Percentiles rank a stretch among this genome's conserved stretches.
phyloP scores from a whole-genome alignment of 2,797 vertebrate genomes.

The Rhincodon typus region DNA sequence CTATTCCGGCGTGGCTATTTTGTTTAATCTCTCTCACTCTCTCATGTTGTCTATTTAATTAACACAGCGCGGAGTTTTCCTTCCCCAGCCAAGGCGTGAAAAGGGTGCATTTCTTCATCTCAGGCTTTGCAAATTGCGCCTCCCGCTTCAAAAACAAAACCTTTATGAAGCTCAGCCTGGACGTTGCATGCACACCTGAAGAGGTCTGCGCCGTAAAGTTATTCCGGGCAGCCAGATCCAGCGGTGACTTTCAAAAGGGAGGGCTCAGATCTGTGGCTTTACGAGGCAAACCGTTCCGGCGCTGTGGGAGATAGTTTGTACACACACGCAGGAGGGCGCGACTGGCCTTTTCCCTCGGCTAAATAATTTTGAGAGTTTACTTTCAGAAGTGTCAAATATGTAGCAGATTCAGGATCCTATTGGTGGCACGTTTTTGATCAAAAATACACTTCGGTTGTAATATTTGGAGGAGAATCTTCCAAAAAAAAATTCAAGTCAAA shows the following conservation, averaged over 20 bases:
- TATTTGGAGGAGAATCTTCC: background rate
- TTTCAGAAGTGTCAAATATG: background rate
- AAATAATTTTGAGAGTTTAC: background rate
- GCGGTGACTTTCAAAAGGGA: background rate
- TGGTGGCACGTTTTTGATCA: too few species aligned
- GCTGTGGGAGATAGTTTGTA: background rate
- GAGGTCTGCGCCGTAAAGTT: too few species aligned
- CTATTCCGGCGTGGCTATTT: slow-evolving; percentile 34
- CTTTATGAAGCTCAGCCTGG: background rate
- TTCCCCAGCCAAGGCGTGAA: background rate
- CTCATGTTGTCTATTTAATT: too few species aligned
- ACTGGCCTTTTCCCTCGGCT: background rate
- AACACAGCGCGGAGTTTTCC: too few species aligned
- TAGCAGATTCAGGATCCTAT: background rate
- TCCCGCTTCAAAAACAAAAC: background rate
- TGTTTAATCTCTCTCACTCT: background rate
- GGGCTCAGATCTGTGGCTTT: too few species aligned
- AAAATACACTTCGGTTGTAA: too few species aligned
- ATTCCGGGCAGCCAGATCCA: too few species aligned
- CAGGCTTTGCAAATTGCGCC: background rate
- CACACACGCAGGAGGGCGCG: background rate
- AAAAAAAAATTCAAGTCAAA: background rate
- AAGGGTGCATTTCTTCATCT: background rate
- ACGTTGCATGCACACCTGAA: background rate
- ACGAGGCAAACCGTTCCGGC: too few species aligned